phyloP scores from a whole-genome alignment of 2,797 vertebrate species.

The Ctenochaetus hawaiiensis region DNA sequence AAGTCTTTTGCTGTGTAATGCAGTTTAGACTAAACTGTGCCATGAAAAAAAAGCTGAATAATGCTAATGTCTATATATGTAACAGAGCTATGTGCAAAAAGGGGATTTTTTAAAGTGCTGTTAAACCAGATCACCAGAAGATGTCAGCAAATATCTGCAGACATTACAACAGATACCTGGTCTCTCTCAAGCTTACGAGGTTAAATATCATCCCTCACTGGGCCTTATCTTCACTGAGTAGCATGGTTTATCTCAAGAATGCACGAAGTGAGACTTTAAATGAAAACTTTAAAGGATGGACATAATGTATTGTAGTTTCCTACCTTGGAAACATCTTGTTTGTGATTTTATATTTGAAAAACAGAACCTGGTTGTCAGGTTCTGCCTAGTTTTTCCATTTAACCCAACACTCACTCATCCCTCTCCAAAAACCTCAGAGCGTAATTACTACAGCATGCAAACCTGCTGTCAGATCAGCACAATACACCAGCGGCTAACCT shows the following conservation, averaged over 20 bases:
- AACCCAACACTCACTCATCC: conserved; percentile 3
- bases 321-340: background rate
- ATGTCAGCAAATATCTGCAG: conserved; percentile 72
- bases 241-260: background rate
- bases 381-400: background rate
- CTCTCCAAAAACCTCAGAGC: conserved; percentile 16
- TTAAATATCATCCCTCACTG: background rate
- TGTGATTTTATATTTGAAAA: background rate
- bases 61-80: background rate
- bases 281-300: background rate
- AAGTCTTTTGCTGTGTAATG: background rate
- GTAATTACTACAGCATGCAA: conserved; percentile 54
- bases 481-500: conserved; percentile 55
- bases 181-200: conserved; percentile 13
- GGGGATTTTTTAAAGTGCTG: conserved; percentile 26
- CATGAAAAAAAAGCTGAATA: background rate
- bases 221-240: background rate
- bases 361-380: background rate
- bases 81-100: background rate
- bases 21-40: background rate
- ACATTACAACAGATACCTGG: background rate
- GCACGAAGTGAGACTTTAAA: conserved; percentile 7
- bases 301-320: background rate
- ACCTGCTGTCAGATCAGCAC: conserved; percentile 65
- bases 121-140: conserved; percentile 67